Base-by-base conservation (phyloP, 2,888 invertebrate species). In the Patella depressa region DNA sequence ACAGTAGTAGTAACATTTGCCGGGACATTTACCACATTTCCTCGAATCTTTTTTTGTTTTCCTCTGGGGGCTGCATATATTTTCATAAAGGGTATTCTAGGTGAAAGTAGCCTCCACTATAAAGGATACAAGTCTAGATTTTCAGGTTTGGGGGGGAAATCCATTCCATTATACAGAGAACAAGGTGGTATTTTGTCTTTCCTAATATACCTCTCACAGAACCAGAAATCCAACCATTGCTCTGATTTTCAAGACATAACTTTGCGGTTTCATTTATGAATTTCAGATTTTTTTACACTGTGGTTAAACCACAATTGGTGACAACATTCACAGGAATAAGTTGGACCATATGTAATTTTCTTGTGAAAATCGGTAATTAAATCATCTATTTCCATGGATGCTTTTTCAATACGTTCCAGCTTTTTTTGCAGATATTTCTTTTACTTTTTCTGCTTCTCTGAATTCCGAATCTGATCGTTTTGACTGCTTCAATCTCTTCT, bases 11-110 rank as follows among this genome's bases (percentile, higher is more conserved):
- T 45, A 12, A 72, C 72, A 72, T 72, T 53, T 45, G 53, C 71
- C 12, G 71, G 71, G 15, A 71, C 71, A 45, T 71, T 71, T n/a
- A 71, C 71, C 17, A 71, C 71, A 29, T 71, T 71, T 17, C 71
- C 71, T 71, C 24, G 17, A 45, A 71, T 71, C 15, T 45, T 45
- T 29, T 19, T 19, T 71, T 71, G 59, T 7, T 59, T 59, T 17
- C 59, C 59, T n/a, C 59, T 17, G 19, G 59, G 59, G 14, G 59
- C 59, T n/a, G 59, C 59, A 59, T 59, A 59, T n/a, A 59, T 59
- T 59, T 59, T 59, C 59, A 59, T 59, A 15, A 59, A 59, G 17
- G 59, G 59, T 59, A 59, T 59, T 14, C 59, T 59, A n/a, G 59
- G 59, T 59, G 59, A 59, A 5, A 59, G 14, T 15, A 59, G 19